A percentile compares a stretch with the other conserved stretches of the same genome.
phyloP scores from a whole-genome alignment of 1,140 invertebrate species.

The Drosophila pseudoobscura region DNA sequence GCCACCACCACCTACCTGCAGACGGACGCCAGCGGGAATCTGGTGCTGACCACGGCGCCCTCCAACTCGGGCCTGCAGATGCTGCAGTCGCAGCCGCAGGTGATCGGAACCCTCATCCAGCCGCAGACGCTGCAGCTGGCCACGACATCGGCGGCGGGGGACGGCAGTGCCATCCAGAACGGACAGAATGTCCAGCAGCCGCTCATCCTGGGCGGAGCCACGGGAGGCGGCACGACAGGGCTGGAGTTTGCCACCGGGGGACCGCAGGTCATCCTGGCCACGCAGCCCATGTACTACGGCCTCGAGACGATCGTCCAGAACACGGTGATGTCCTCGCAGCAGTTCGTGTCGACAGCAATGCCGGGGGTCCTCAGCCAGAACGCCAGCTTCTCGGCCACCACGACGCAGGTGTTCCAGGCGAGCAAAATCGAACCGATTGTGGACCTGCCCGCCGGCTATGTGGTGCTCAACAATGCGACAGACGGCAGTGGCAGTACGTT shows the following conservation, averaged over 20 bases:
- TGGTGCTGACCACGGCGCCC: slow-evolving; percentile 58
- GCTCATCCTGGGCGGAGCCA: slow-evolving; percentile 57
- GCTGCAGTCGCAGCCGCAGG: slow-evolving; percentile 52
- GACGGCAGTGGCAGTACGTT: slow-evolving; percentile 45
- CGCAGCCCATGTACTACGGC: slow-evolving; percentile 91
- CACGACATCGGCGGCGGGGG: slow-evolving; percentile 80
- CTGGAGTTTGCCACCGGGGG: slow-evolving; percentile 88
- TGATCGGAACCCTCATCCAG: slow-evolving; percentile 86
- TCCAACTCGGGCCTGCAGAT: no score
- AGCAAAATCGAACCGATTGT: slow-evolving; percentile 92
- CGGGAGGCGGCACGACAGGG: slow-evolving; percentile 37
- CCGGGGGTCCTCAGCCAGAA: slow-evolving; percentile 90
- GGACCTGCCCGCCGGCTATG: slow-evolving; percentile 88
- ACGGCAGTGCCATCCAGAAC: slow-evolving; percentile 83
- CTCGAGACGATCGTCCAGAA: slow-evolving; percentile 93
- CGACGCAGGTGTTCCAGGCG: slow-evolving; percentile 89
- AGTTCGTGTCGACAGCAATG: slow-evolving; percentile 90
- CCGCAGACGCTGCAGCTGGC: slow-evolving; percentile 85
- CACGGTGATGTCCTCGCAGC: slow-evolving; percentile 92
- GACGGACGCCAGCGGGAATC: slow-evolving; percentile 78
- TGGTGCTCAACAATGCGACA: slow-evolving; percentile 87
- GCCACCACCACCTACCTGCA: slow-evolving; percentile 71
- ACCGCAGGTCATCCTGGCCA: slow-evolving; percentile 88
- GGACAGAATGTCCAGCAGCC: slow-evolving; percentile 83
- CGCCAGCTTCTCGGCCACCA: slow-evolving; percentile 91